Percentiles rank a stretch among this genome's conserved stretches.
Conservation (phyloP, 2,888 invertebrate genomes). For the Drosophila diplacantha region DNA sequence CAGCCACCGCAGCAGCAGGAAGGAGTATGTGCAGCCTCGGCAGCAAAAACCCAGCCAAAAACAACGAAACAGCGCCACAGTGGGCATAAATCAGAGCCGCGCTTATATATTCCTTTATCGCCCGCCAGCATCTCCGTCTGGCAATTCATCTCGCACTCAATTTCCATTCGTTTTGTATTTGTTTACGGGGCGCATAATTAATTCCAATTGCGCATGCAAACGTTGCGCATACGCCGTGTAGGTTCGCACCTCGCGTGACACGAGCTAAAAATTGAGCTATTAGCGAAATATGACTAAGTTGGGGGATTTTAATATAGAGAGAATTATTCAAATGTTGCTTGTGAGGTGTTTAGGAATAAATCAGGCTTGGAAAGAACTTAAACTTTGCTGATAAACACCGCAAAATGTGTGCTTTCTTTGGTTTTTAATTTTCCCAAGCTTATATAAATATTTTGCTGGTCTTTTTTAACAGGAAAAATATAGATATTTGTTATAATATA, state of each 20-base stretch:
- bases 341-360: background rate
- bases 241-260: conserved; percentile 20
- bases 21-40: conserved; percentile 31
- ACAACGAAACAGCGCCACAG: conserved; percentile 3
- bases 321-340: background rate
- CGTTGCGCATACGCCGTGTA: conserved; percentile 55
- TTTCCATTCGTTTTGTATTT: conserved; percentile 50
- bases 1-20: conserved; percentile 24
- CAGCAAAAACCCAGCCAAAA: background rate
- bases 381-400: background rate
- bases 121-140: conserved; percentile 58
- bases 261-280: conserved; percentile 12
- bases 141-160: conserved; percentile 69
- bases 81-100: conserved; percentile 62
- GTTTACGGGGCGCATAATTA: conserved; percentile 65
- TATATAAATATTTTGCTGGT: background rate
- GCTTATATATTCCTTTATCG: conserved; percentile 64
- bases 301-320: background rate
- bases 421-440: background rate
- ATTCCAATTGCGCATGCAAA: conserved; percentile 74
- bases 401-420: background rate
- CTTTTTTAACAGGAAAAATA: background rate
- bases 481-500: background rate
- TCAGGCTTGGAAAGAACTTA: too few relatives aligned
- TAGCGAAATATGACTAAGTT: conserved; percentile 1